phyloP scores from a whole-genome alignment of 2,888 invertebrate genomes.

The Plebejus argus region DNA sequence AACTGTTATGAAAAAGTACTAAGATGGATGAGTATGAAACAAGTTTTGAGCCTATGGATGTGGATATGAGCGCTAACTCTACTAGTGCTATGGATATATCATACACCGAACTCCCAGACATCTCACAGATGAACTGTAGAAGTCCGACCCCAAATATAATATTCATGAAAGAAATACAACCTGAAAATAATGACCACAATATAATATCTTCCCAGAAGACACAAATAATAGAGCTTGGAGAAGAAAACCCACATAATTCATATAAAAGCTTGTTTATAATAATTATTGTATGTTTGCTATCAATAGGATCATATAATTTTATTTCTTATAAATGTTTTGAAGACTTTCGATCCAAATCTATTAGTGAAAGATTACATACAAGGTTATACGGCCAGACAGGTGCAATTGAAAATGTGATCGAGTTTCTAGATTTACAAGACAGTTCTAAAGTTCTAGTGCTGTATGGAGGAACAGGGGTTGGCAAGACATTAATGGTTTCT shows the following conservation, averaged over 20 bases:
- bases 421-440: constrained; percentile 50
- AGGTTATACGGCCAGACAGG: constrained; percentile 63
- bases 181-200: not conserved
- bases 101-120: constrained; percentile 43
- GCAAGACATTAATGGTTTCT: constrained; percentile 66
- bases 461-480: constrained; percentile 73
- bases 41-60: constrained; percentile 70
- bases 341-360: constrained; percentile 47
- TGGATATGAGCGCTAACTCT: constrained; percentile 65
- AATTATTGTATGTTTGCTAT: constrained; percentile 39
- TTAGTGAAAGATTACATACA: constrained; percentile 50
- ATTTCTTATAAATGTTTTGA: constrained; percentile 53
- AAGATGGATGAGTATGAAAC: constrained; percentile 43
- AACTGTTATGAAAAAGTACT: not conserved
- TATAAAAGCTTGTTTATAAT: not conserved
- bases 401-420: constrained; percentile 54
- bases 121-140: not conserved
- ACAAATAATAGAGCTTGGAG: not conserved
- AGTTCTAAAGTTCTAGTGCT: constrained; percentile 61
- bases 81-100: constrained; percentile 61
- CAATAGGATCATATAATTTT: constrained; percentile 51
- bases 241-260: not conserved
- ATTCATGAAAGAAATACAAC: not conserved
- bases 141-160: not conserved
- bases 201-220: not conserved